Base-by-base conservation (phyloP, 2,888 invertebrate genomes). In the Pandemis heparana region DNA sequence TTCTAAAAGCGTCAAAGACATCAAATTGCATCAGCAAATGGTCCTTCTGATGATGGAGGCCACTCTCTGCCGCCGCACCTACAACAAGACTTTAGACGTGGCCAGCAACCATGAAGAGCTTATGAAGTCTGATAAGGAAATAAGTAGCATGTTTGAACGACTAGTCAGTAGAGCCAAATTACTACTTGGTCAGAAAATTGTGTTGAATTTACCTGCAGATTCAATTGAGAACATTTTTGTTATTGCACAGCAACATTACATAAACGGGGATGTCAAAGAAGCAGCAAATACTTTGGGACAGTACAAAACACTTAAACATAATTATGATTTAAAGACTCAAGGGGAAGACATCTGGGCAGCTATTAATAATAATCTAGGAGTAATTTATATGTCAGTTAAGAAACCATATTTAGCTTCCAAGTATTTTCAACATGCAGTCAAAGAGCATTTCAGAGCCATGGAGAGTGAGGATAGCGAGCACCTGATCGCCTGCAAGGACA, bases 311-410 rank as follows among this genome's bases (percentile, higher is more conserved):
- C 77, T 93, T 23, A 89, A 92, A 78, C 87, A 89, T 75, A 87
- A 86, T 76, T 93, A 94, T 81, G 89, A 92, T 82, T 78, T 92
- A 61, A 92, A 89, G 79, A 85, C 87, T 23, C 91, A 94, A 79
- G 92, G 93, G 9, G 94, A 94, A 84, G 94, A 95, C 70, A 92
- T 94, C 60, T 94, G 94, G 94, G 92, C 94, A 75, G 94, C 94
- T 43, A 88, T 97, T 81, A 97, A 97, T 84, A 98, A 98, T 85
- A 98, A 98, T 83, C 95, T 98, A 84, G 98, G 97, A 61, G 96
- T 97, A 68, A 95, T 97, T 78, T 97, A 98, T 89, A 96, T 97
- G 83, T 96, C 97, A 51, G 95, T 97, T 89, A 96, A 96, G 23
- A 98, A 98, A 91, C 97, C 97, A 63, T 96, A 97, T 88, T 94